Base-by-base conservation (phyloP, 2,888 invertebrate genomes). In the Ectemnius continuus region DNA sequence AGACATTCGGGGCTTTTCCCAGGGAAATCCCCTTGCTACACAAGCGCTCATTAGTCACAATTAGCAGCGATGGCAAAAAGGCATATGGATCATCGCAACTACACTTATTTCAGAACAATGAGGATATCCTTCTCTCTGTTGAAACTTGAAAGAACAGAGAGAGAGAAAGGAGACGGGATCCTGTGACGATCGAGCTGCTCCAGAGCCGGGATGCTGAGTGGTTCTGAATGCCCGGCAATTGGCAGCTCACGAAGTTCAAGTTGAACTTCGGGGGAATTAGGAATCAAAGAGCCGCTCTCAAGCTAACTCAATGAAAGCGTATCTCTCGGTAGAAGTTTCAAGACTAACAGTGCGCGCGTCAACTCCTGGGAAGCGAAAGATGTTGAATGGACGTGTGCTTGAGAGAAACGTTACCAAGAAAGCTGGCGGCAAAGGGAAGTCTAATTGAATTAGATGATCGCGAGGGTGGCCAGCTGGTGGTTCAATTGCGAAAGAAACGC, bases 371-470 rank as follows among this genome's bases (percentile, higher is more conserved):
- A 36, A 36, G 0, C 36, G 8, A 36, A 36, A 36, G 11, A 36
- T 23, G 3, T 23, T 23, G 23, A 23, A 23, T 3, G 2, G 4
- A 36, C 36, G 8, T 1, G 4, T 36, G 1, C 8, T 36, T 36
- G 36, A 6, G 0, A 70, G 63, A 58, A 58, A 23, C 57, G 52
- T 48, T 20, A 11, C 2, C 16, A 14, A 64, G 62, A 45, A 69
- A 73, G 36, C 60, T 46, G 26, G 63, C 61, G 66, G 58, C 46
- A n/a, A 6, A 64, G 36, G 18, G 46, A 67, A 64, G 52, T 26
- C n/a, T 71, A 64, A 77, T 69, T 72, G 63, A 48, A 76, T 72
- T 71, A 75, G 46, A 11, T 8, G 65, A 58, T 46, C 36, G 8
- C 4, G 8, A 36, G 36, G 36, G 36, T 36, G 5, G 36, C 3